Evolutionary conservation across 1,140 invertebrate genomes (phyloP).

Genomic region (Drosophila pseudoananassae): DNA sequence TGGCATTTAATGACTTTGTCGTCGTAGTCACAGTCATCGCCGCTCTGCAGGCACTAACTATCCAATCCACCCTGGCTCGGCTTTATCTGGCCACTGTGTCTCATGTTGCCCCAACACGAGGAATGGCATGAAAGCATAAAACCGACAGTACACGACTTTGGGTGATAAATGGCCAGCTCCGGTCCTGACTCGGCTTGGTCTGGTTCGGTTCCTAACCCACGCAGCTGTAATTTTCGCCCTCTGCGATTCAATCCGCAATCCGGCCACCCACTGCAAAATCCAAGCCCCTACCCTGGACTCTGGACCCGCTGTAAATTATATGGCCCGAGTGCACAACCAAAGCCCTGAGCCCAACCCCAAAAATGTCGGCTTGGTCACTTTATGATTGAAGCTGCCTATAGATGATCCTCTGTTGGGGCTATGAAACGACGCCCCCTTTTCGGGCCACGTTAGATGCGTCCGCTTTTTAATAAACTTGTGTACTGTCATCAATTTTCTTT

Average conservation of each 20-base stretch:
- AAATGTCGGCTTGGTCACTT: conserved; percentile 56
- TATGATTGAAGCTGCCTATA: conserved; percentile 61
- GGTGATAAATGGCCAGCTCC: conserved; percentile 74
- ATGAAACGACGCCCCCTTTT: conserved; percentile 10
- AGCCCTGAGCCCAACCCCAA: conserved; percentile 17
- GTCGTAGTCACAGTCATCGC: conserved; percentile 49
- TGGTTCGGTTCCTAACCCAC: conserved; percentile 5
- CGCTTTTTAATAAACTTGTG: conserved; percentile 80
- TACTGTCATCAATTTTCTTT: conserved; percentile 79
- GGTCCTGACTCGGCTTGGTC: conserved; percentile 2
- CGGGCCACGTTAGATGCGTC: conserved; percentile 18
- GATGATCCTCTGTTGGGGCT: conserved; percentile 6
- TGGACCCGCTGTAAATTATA: conserved; percentile 68
- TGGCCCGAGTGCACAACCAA: conserved; percentile 44
- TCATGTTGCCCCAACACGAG: conserved; percentile 77
- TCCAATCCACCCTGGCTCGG: conserved; percentile 11
- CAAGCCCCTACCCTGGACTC: conserved; percentile 2
- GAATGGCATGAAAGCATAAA: conserved; percentile 81
- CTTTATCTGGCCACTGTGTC: conserved; percentile 52
- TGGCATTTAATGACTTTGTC: conserved; percentile 79
- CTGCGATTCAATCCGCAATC: conserved; percentile 23
- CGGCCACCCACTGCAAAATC: conserved; percentile 10
- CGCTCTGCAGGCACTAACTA: conserved; percentile 45
- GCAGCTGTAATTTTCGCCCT: conserved; percentile 71
- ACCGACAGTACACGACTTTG: conserved; percentile 82